Evolutionary conservation across 23 tunicate genomes (phyloP).

Genomic region (Diplosoma virens): DNA sequence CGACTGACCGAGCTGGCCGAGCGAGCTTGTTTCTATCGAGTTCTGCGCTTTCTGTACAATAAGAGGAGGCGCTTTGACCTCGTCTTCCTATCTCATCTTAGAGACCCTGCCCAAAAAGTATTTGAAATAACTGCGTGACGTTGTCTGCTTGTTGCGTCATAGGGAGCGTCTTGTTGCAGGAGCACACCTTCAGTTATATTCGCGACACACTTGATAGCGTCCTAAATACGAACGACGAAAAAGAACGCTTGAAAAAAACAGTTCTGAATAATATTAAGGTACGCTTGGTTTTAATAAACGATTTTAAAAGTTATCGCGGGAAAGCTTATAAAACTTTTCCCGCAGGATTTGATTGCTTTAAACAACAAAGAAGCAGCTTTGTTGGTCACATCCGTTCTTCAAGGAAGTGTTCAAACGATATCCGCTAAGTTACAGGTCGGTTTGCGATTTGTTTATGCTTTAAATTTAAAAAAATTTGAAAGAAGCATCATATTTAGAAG

Average conservation of each 20-base stretch:
- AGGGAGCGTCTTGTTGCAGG: conserved; percentile 31
- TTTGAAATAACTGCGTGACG: not conserved
- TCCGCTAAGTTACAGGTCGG: conserved; percentile 65
- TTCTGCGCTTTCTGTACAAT: conserved; percentile 58
- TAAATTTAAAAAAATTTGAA: no score
- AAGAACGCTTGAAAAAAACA: conserved; percentile 22
- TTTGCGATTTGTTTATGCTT: not conserved
- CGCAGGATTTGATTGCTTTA: conserved; percentile 57
- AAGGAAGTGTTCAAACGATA: conserved; percentile 64
- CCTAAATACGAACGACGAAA: conserved; percentile 34
- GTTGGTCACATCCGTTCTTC: conserved; percentile 57
- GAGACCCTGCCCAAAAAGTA: conserved; percentile 74
- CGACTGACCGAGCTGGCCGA: conserved; percentile 53
- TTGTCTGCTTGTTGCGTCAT: not conserved
- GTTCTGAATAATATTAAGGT: conserved; percentile 79
- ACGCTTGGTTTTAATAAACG: not conserved
- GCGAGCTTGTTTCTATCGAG: conserved; percentile 70
- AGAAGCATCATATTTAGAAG: no score
- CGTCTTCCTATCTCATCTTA: conserved; percentile 67
- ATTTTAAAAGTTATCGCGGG: no score
- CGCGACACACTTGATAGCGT: conserved; percentile 35
- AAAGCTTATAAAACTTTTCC: not conserved
- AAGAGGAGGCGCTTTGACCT: conserved; percentile 57
- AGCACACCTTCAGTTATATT: conserved; percentile 57
- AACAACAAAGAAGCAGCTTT: conserved; percentile 61